phyloP scores from a whole-genome alignment of 2,113 vertebrate species.

The Leucopsar rothschildi region DNA sequence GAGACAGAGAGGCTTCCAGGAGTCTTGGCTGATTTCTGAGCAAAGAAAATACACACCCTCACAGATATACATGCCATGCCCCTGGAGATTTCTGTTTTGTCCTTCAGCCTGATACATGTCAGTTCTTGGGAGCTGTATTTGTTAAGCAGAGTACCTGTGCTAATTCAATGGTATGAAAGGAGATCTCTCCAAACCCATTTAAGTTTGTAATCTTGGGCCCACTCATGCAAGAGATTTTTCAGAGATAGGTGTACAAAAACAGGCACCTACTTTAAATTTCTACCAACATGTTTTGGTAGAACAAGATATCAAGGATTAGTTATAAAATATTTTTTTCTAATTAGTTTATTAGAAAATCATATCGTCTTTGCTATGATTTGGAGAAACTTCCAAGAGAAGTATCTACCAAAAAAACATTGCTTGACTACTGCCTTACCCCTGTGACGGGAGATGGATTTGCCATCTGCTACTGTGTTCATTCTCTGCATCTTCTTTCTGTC shows the following conservation, averaged over 20 bases:
- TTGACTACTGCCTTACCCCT: background rate
- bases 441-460: background rate
- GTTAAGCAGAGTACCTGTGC: background rate
- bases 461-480: background rate
- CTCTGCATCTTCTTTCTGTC: background rate
- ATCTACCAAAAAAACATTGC: background rate
- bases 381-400: background rate
- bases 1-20: background rate
- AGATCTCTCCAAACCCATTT: background rate
- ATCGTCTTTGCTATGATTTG: background rate
- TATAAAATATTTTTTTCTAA: background rate
- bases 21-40: background rate
- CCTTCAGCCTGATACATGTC: fast-evolving
- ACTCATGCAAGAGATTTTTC: background rate
- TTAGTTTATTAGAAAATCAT: background rate
- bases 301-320: background rate
- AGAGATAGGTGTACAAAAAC: background rate
- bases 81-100: background rate
- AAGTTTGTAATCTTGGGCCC: background rate
- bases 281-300: background rate
- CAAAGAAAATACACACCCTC: background rate
- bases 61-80: too few species aligned
- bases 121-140: background rate
- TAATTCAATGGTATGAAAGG: fast-evolving
- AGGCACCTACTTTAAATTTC: too few species aligned